phyloP scores from a whole-genome alignment of 2,888 invertebrate species.

The Plusia festucae region DNA sequence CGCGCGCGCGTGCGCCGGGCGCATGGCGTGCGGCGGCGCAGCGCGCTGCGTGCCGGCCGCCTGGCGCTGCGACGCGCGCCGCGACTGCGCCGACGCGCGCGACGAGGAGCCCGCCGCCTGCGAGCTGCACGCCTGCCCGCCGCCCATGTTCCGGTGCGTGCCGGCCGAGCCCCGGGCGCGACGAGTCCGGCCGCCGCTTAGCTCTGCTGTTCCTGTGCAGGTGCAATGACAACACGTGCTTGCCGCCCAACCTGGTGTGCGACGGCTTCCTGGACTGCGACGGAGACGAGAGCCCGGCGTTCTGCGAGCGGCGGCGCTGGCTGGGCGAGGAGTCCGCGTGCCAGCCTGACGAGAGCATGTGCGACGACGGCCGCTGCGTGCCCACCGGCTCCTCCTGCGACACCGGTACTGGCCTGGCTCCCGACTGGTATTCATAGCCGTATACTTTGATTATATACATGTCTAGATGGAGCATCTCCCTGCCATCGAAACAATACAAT shows the following conservation, averaged over 20 bases:
- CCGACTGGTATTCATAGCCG: background rate
- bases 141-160: constrained; percentile 73
- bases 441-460: too few species aligned
- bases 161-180: background rate
- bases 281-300: constrained; percentile 85
- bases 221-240: constrained; percentile 90
- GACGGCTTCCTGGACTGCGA: constrained; percentile 91
- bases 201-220: constrained; percentile 52
- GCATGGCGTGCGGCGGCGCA: constrained; percentile 54
- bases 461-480: too few species aligned
- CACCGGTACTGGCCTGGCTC: constrained; percentile 51
- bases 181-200: background rate
- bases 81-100: constrained; percentile 63
- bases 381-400: constrained; percentile 63
- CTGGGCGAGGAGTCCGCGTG: constrained; percentile 64
- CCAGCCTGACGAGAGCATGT: constrained; percentile 68
- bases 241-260: constrained; percentile 92
- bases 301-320: constrained; percentile 64
- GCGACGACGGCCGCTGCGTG: constrained; percentile 80
- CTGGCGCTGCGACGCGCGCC: constrained; percentile 33
- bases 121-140: constrained; percentile 78
- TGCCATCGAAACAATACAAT: too few species aligned
- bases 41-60: constrained; percentile 35
- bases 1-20: constrained; percentile 89
- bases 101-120: constrained; percentile 79